These are phyloP conservation scores for Palloptera scutellata DNA, from an alignment of 2,888 invertebrate genomes.

Conservation along the genomic window DNA sequence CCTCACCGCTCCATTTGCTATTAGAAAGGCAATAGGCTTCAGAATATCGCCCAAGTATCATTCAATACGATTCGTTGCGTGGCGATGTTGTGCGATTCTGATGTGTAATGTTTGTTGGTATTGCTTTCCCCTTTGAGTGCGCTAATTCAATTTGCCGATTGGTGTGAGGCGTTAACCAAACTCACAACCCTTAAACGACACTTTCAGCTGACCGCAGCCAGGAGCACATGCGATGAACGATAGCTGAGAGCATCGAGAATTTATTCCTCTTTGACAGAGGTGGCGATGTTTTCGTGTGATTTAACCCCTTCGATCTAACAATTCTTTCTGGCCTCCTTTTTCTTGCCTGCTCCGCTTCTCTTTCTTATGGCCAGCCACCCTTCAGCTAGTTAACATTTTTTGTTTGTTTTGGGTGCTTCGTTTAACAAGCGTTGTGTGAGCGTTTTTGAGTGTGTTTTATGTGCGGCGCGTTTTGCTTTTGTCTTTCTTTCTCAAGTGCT, in stretches of 20 bases:
- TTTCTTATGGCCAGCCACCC: not conserved
- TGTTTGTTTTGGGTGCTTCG: not conserved
- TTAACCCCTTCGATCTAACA: not conserved
- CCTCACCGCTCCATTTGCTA: no score
- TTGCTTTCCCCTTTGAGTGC: not conserved
- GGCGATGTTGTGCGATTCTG: constrained; percentile 25
- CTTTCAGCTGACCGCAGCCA: constrained; percentile 29
- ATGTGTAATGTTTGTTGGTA: not conserved
- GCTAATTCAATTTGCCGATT: constrained; percentile 8
- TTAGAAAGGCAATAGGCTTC: no score
- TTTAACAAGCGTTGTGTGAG: no score
- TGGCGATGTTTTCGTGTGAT: not conserved
- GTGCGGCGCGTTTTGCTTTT: constrained; percentile 48
- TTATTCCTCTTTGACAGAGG: not conserved
- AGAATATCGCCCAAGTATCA: not conserved
- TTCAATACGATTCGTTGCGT: constrained; percentile 30
- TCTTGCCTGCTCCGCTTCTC: not conserved
- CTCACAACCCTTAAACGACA: constrained; percentile 50
- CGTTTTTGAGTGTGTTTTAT: constrained; percentile 1
- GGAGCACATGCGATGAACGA: not conserved
- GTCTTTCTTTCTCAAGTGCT: constrained; percentile 49
- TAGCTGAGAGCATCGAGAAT: not conserved
- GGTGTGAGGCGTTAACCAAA: constrained; percentile 29
- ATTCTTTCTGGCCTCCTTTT: not conserved
- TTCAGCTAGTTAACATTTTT: not conserved